Evolutionary conservation across 2,888 invertebrate genomes (phyloP).

Genomic region (Oscheius sp.): DNA sequence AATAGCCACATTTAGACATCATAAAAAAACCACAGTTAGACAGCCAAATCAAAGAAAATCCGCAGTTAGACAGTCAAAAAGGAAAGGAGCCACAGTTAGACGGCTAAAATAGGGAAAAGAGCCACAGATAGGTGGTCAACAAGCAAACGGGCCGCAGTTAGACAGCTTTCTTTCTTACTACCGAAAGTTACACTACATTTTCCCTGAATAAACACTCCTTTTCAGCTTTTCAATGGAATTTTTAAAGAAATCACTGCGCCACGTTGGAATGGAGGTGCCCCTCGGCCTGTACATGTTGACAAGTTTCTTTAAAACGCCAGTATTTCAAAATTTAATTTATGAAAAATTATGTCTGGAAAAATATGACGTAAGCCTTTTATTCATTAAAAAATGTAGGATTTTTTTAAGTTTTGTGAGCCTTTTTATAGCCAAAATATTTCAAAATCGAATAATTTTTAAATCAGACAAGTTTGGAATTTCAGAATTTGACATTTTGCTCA

Average conservation of each 20-base stretch:
- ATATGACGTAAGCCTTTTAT: constrained; percentile 44
- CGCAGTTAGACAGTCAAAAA: too few relatives aligned
- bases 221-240: not conserved
- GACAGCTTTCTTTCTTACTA: too few relatives aligned
- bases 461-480: not conserved
- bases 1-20: too few relatives aligned
- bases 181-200: too few relatives aligned
- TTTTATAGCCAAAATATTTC: too few relatives aligned
- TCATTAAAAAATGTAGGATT: not conserved
- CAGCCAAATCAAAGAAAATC: too few relatives aligned
- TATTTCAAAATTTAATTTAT: constrained; percentile 73
- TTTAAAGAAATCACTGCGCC: not conserved
- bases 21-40: too few relatives aligned
- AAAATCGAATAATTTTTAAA: constrained; percentile 10
- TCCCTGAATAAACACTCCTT: not conserved
- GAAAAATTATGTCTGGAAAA: constrained; percentile 72
- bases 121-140: too few relatives aligned
- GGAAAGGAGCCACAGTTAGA: too few relatives aligned
- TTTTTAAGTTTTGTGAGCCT: too few relatives aligned
- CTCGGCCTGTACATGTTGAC: constrained; percentile 74
- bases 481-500: constrained; percentile 57
- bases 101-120: too few relatives aligned
- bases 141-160: too few relatives aligned
- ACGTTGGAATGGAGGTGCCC: constrained; percentile 73
- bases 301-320: constrained; percentile 71